These are phyloP conservation scores for Lepus oiostolus DNA, from an alignment of 2,797 vertebrate species.

Conservation along the genomic window DNA sequence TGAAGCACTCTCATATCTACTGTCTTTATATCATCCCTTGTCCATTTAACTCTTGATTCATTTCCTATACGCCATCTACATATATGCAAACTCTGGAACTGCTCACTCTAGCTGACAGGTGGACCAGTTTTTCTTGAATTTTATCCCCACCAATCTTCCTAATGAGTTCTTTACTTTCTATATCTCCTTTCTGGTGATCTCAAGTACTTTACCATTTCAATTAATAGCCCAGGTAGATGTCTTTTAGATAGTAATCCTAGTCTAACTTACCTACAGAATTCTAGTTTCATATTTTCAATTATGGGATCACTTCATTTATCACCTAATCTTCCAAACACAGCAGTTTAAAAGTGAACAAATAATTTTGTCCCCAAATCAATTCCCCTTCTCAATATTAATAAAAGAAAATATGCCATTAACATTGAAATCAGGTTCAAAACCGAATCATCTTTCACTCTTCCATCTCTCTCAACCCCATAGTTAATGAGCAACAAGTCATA, in stretches of 20 bases:
- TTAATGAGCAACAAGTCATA: neutral
- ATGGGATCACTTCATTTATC: neutral
- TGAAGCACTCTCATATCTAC: neutral
- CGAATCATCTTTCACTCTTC: neutral
- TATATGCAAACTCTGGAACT: conserved; percentile 3
- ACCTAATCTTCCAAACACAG: conserved; percentile 1
- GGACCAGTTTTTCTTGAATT: neutral
- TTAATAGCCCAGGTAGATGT: neutral
- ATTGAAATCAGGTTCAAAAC: neutral
- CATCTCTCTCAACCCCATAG: neutral
- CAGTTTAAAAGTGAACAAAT: conserved; percentile 13
- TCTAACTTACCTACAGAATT: neutral
- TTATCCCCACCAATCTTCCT: neutral
- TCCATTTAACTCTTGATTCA: neutral
- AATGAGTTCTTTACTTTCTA: neutral
- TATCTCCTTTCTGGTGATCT: neutral
- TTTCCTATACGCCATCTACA: neutral
- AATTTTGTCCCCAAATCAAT: neutral
- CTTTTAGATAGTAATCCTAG: neutral
- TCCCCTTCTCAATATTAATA: conserved; percentile 1
- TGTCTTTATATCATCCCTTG: neutral
- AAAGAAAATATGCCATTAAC: neutral
- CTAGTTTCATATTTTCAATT: neutral
- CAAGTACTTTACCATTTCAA: neutral
- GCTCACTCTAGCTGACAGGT: neutral